A percentile compares a stretch with the other conserved stretches of the same genome.
Evolutionary conservation across 1,140 invertebrate species (phyloP).

Genomic region (Vanessa tameamea): DNA sequence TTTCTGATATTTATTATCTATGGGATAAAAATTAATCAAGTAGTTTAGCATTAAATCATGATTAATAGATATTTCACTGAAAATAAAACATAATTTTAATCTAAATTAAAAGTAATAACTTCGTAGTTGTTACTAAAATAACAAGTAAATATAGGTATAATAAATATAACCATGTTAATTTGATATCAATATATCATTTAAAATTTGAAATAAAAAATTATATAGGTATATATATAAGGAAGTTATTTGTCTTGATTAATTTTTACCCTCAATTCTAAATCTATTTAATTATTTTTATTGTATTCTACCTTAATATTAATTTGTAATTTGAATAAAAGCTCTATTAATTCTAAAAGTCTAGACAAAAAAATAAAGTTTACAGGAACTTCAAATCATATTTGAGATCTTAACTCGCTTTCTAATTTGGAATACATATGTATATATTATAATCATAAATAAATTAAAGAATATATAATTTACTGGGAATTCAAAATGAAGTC

Average conservation of each 20-base stretch:
- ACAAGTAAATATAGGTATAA: too few species aligned
- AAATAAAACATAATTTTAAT: too few species aligned
- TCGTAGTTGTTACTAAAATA: too few species aligned
- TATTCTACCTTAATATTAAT: not conserved
- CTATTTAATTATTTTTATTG: not conserved
- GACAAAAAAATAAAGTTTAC: not conserved
- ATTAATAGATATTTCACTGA: too few species aligned
- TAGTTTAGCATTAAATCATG: too few species aligned
- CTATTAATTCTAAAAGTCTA: not conserved
- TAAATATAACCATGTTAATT: too few species aligned
- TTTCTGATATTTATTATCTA: slow-evolving; percentile 1
- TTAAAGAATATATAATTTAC: not conserved
- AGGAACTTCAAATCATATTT: not conserved
- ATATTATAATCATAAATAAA: not conserved
- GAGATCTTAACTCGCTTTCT: not conserved
- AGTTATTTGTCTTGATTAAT: not conserved
- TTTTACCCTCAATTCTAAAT: not conserved
- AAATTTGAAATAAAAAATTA: too few species aligned
- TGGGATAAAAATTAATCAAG: slow-evolving; percentile 2
- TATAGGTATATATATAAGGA: too few species aligned
- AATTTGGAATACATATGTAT: not conserved
- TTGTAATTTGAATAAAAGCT: too few species aligned
- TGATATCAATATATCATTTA: too few species aligned
- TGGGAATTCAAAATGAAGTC: not conserved
- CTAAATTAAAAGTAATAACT: too few species aligned